Evolutionary conservation across 2,888 invertebrate species (phyloP), one percentile per base, ranked within the genome.

Genomic region (Lepidocyrtoides sp.): DNA sequence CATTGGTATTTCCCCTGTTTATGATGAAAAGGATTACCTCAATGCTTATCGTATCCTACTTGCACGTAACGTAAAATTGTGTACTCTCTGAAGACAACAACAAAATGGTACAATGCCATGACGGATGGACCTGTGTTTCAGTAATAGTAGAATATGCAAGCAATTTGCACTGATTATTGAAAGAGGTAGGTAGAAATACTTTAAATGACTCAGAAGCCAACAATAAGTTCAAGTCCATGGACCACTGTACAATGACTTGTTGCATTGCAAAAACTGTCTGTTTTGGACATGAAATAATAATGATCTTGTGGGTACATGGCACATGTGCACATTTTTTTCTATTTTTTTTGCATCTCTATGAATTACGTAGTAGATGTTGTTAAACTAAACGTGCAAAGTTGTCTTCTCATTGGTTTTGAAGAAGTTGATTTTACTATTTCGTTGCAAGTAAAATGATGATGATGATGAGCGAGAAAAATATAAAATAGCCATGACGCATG

Each of bases 401-500:
- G 7, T 57, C 29, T 66, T 32, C 32, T 32, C 32, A 8, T 32
- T 66, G 7, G 17, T 66, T 29, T 0, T n/a, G 0, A 51, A 48
- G n/a, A 14, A 29, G n/a, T n/a, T 29, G 77, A 2, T 2, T 10
- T 12, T 51, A 77, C 77, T 51, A 51, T 2, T 2, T 23, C n/a
- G 36, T 12, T 20, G 14, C 72, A 41, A 20, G 51, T 17, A 51
- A 77, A 57, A n/a, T 12, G 2, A 4, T 32, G 54, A 54, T 54
- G 51, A 44, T 44, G 23, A 29, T 26, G 36, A 84, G 12, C 12
- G 29, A 23, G 60, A 60, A 75, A 75, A 54, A 75, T 75, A 84
- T 51, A 54, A 77, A 63, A 79, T 66, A 66, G 87, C 77, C 87
- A 87, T 87, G 87, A 87, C 79, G 87, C 87, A 79, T 87, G 87